These are phyloP conservation scores for Empidonax alnorum DNA, from an alignment of 2,113 vertebrate species.

Conservation along the genomic window DNA sequence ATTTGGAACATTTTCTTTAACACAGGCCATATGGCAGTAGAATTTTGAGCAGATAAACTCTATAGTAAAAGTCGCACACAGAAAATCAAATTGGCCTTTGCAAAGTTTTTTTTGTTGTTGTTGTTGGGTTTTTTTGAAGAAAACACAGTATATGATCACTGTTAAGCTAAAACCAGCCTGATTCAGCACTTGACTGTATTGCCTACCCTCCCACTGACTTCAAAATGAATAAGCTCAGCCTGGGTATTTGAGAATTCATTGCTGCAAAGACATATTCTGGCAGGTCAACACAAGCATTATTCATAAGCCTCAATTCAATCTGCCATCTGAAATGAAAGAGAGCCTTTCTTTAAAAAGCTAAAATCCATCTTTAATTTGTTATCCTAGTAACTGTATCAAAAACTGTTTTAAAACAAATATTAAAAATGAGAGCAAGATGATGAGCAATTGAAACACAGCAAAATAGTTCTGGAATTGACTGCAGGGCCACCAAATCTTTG, in stretches of 20 bases:
- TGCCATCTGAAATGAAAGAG: slow-evolving; percentile 62
- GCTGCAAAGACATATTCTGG: slow-evolving; percentile 58
- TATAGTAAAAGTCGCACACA: neutral
- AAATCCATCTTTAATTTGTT: slow-evolving; percentile 60
- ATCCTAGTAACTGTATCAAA: slow-evolving; percentile 45
- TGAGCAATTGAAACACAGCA: neutral
- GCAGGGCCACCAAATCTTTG: neutral
- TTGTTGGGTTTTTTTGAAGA: neutral
- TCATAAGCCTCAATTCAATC: slow-evolving; percentile 55
- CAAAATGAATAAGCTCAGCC: slow-evolving; percentile 58
- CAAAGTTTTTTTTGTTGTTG: neutral
- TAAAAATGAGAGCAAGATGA: slow-evolving; percentile 16
- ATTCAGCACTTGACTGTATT: slow-evolving; percentile 3
- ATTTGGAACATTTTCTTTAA: neutral
- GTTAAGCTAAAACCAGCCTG: slow-evolving; percentile 7
- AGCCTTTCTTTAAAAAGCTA: slow-evolving; percentile 50
- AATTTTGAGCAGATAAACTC: neutral
- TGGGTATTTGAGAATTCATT: slow-evolving; percentile 55
- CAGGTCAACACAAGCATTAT: slow-evolving; percentile 68
- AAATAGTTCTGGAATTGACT: slow-evolving; percentile 18
- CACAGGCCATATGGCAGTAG: neutral
- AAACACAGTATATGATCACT: neutral
- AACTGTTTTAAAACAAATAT: slow-evolving; percentile 32
- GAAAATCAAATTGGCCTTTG: neutral
- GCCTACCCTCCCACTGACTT: slow-evolving; percentile 48